Evolutionary conservation across 2,797 vertebrate genomes (phyloP).

Genomic region (Myotis myotis): DNA sequence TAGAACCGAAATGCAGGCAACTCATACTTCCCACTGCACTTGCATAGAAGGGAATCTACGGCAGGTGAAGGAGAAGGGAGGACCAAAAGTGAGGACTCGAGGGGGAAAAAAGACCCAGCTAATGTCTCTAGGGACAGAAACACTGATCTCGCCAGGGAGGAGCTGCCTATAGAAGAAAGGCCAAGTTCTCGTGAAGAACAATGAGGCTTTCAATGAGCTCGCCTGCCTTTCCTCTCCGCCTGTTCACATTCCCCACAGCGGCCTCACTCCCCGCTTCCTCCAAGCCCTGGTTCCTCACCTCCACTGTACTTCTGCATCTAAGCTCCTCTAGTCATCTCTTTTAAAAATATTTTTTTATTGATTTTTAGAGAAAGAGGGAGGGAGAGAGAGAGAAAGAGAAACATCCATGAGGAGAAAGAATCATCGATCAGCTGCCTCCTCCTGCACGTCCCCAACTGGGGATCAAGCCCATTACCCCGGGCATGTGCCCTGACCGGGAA

Average conservation of each 20-base stretch:
- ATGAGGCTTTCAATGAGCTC: neutral
- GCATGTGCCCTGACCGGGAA: neutral
- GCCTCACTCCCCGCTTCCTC: neutral
- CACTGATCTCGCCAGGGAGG: neutral
- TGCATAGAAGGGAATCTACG: neutral
- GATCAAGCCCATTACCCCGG: too few species aligned
- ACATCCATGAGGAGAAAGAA: neutral
- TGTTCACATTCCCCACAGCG: neutral
- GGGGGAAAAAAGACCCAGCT: neutral
- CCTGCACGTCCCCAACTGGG: neutral
- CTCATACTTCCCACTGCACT: neutral
- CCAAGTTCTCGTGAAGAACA: slow-evolving; percentile 1
- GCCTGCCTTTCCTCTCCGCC: neutral
- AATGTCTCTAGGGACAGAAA: neutral
- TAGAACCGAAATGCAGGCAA: neutral
- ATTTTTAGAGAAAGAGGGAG: neutral
- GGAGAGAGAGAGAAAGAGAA: neutral
- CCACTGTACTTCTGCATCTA: neutral
- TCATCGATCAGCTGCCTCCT: neutral
- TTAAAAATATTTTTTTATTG: neutral
- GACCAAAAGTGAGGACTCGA: neutral
- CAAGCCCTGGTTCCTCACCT: neutral
- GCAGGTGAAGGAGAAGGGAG: neutral
- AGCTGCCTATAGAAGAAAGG: neutral
- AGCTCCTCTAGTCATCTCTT: neutral